A percentile compares a stretch with the other conserved stretches of the same genome.
Evolutionary conservation across 2,888 invertebrate genomes (phyloP).

Genomic region (Caenorhabditis angaria): DNA sequence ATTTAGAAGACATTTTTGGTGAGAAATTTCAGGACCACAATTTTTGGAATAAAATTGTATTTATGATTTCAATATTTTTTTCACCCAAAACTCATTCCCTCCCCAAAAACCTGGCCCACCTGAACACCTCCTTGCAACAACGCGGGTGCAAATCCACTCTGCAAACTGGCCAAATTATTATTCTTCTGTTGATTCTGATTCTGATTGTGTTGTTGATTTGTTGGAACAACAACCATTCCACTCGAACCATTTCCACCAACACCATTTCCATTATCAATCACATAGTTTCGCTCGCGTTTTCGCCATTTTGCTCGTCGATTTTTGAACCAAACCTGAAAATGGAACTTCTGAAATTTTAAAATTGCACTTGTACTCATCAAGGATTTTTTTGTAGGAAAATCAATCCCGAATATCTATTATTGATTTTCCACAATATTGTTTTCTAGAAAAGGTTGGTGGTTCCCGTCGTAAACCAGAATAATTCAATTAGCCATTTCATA

Average conservation of each 20-base stretch:
- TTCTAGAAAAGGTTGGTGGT: neutral
- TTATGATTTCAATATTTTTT: neutral
- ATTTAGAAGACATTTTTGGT: no score
- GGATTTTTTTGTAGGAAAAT: no score
- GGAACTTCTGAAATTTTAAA: no score
- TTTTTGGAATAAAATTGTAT: no score
- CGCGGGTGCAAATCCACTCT: slow-evolving; percentile 42
- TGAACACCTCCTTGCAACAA: slow-evolving; percentile 32
- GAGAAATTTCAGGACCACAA: no score
- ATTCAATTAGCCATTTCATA: slow-evolving; percentile 33
- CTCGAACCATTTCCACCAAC: neutral
- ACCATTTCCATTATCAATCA: slow-evolving; percentile 28
- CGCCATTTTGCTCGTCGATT: slow-evolving; percentile 72
- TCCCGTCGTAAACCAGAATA: neutral
- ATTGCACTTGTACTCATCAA: no score
- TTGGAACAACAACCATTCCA: slow-evolving; percentile 7
- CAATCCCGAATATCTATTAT: no score
- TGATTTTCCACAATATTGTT: neutral
- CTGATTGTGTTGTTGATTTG: slow-evolving; percentile 10
- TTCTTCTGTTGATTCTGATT: slow-evolving; percentile 13
- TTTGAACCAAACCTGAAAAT: slow-evolving; percentile 70
- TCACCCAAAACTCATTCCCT: neutral
- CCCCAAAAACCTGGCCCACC: slow-evolving; percentile 15
- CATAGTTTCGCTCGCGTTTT: slow-evolving; percentile 66
- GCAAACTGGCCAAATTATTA: slow-evolving; percentile 32